These are phyloP conservation scores for Neoarius graeffei DNA, from an alignment of 2,113 vertebrate species.

Conservation along the genomic window DNA sequence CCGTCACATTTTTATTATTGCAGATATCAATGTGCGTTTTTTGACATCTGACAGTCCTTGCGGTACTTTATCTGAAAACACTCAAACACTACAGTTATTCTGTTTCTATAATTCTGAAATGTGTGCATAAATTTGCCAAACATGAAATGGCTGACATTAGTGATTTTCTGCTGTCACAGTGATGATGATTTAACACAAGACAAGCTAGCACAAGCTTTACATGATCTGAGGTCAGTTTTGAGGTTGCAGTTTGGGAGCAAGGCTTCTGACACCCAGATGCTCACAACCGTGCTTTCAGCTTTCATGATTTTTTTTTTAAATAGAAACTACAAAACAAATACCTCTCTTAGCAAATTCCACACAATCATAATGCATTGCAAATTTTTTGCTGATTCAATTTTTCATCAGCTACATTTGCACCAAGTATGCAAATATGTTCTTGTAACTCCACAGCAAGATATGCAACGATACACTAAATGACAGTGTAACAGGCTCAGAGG, in stretches of 20 bases:
- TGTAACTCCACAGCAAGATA: not conserved
- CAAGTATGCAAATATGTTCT: not conserved
- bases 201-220: not conserved
- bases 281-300: too few species aligned
- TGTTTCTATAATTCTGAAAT: too few species aligned
- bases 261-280: too few species aligned
- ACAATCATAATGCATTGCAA: not conserved
- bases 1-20: too few species aligned
- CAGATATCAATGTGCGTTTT: too few species aligned
- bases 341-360: not conserved
- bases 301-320: not conserved
- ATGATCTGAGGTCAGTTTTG: not conserved
- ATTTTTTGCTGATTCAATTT: not conserved
- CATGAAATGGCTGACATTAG: too few species aligned
- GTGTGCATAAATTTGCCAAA: too few species aligned
- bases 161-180: too few species aligned
- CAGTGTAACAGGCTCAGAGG: not conserved
- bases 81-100: too few species aligned
- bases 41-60: too few species aligned
- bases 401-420: not conserved
- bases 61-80: too few species aligned
- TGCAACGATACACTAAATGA: not conserved
- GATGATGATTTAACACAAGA: not conserved
- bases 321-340: not conserved
- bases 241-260: not conserved